These are phyloP conservation scores for Parapristionchus giblindavisi DNA, from an alignment of 2,888 invertebrate genomes.

Conservation along the genomic window DNA sequence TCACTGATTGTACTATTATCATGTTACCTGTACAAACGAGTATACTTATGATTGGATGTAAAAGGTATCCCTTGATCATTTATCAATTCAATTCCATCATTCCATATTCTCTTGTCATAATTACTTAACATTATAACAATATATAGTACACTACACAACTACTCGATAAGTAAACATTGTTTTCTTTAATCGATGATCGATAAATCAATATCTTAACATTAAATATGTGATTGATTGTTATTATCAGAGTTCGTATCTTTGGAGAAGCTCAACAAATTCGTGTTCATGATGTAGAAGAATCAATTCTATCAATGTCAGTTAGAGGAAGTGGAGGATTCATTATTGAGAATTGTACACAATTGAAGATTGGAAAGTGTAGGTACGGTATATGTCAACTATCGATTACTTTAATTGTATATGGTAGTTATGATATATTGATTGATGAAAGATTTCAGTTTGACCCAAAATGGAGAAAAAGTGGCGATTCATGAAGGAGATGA, in stretches of 20 bases:
- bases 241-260: conserved; percentile 44
- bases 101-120: too few species aligned
- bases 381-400: background rate
- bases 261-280: conserved; percentile 55
- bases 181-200: background rate
- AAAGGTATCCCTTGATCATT: conserved; percentile 44
- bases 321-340: conserved; percentile 48
- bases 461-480: background rate
- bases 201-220: background rate
- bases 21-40: conserved; percentile 49
- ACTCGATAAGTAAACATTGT: too few species aligned
- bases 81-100: too few species aligned
- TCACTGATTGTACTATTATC: conserved; percentile 45
- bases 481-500: conserved; percentile 29
- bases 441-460: background rate
- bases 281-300: conserved; percentile 49
- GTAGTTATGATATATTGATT: background rate
- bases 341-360: conserved; percentile 46
- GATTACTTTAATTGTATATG: background rate
- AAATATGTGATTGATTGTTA: background rate
- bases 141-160: too few species aligned
- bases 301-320: conserved; percentile 46
- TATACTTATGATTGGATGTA: conserved; percentile 50
- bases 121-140: too few species aligned
- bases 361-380: conserved; percentile 13